Evolutionary conservation across 1,140 invertebrate genomes (phyloP), one percentile per base, ranked within the genome.

Genomic region (Mizuhopecten yessoensis): DNA sequence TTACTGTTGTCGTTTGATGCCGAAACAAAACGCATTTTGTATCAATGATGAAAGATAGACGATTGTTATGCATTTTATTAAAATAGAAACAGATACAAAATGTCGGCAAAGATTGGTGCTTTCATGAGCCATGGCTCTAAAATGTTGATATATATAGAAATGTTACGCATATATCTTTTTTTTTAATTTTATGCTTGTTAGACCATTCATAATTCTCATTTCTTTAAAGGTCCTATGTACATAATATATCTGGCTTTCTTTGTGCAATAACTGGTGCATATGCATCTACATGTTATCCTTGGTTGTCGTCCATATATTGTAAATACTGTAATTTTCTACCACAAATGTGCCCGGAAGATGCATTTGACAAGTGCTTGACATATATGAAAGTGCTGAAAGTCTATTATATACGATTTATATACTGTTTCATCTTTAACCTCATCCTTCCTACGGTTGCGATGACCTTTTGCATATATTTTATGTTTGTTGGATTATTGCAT

Each of bases 181-280:
- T 75, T 75, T 75, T 75, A 75, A 75, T 75, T 75, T 75, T 75
- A 75, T 75, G 57, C 57, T 75, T 75, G 57, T 75, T 75, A 75
- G 57, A 75, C 57, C 57, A 75, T 75, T 75, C 57, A 75, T 75
- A 75, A 75, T 75, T 75, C 57, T 75, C 57, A 75, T 75, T 75
- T 75, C 57, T 75, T 75, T 11, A 75, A 29, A 75, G 57, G 23
- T 75, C 57, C 57, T 75, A 29, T 75, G 57, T 75, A 75, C 29
- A 75, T 75, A 75, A n/a, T 75, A 75, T 75, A 75, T 75, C 57
- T 75, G 57, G 57, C 57, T 75, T 75, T 75, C 57, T 75, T 75
- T 75, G 57, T 75, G 57, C 57, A 75, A 75, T 75, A 75, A 75
- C 20, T 75, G 57, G 11, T 75, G 57, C 57, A 75, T 75, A 29